phyloP scores from a whole-genome alignment of 2,113 vertebrate species.

The Bagarius yarrelli region DNA sequence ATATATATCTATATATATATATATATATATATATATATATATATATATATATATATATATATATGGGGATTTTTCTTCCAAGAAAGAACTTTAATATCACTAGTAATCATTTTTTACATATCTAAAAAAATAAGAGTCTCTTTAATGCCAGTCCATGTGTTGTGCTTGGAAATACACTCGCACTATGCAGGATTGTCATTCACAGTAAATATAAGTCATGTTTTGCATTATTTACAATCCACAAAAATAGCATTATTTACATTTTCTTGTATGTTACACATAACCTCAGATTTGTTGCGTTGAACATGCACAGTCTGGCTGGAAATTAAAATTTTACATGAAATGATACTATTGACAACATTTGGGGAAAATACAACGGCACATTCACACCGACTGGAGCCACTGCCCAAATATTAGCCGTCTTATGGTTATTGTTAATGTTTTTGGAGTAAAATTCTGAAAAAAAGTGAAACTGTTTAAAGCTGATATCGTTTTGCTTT shows the following conservation, averaged over 20 bases:
- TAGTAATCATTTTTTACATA: slow-evolving; percentile 12
- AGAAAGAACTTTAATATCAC: background rate
- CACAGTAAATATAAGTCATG: slow-evolving; percentile 65
- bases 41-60: too few relatives aligned
- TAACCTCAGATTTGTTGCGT: slow-evolving; percentile 52
- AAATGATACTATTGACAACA: background rate
- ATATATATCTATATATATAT: too few relatives aligned
- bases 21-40: too few relatives aligned
- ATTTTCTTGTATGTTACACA: slow-evolving; percentile 58
- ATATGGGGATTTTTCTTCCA: background rate
- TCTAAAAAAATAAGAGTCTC: slow-evolving; percentile 36
- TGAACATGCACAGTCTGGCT: background rate
- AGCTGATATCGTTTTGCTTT: background rate
- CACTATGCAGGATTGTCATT: slow-evolving; percentile 66
- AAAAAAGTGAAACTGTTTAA: background rate
- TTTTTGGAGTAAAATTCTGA: background rate
- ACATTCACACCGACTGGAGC: background rate
- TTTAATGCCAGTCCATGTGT: slow-evolving; percentile 34
- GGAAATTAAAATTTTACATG: background rate
- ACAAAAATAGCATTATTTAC: slow-evolving; percentile 73
- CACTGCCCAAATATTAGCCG: background rate
- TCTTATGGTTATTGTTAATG: background rate
- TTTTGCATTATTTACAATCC: slow-evolving; percentile 62
- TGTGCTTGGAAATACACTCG: slow-evolving; percentile 36
- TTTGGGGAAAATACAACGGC: background rate